Conservation (phyloP, 2,797 vertebrate genomes). For the Pipistrellus nathusii region DNA sequence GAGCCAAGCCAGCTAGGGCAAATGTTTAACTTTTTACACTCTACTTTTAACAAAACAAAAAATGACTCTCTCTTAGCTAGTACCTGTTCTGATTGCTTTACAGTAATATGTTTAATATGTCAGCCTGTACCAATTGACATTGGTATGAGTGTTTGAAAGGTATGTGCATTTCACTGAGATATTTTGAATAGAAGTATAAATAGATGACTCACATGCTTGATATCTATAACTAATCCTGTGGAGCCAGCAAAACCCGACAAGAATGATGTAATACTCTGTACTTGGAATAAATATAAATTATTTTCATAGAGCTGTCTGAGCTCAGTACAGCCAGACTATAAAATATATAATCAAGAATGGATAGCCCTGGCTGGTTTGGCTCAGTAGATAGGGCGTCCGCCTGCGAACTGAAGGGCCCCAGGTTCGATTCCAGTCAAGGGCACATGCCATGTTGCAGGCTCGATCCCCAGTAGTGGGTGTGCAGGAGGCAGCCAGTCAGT, state of each 20-base stretch:
- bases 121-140: background rate
- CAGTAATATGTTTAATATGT: conserved; percentile 44
- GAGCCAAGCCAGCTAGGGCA: background rate
- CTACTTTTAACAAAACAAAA: background rate
- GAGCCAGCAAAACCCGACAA: conserved; percentile 38
- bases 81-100: conserved; percentile 44
- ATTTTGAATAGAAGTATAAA: background rate
- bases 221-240: conserved; percentile 32
- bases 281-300: conserved; percentile 27
- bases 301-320: conserved; percentile 40
- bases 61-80: background rate
- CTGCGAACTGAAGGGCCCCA: no score
- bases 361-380: no score
- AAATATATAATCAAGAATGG: conserved; percentile 15
- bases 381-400: no score
- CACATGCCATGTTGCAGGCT: no score
- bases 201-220: conserved; percentile 24
- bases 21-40: background rate
- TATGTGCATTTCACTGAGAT: background rate
- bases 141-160: conserved; percentile 40
- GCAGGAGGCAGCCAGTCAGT: no score
- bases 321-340: background rate
- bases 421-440: no score
- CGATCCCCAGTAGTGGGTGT: no score
- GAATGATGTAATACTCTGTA: conserved; percentile 9